These are phyloP conservation scores for Drosophila cognata DNA, from an alignment of 2,888 invertebrate genomes.

Conservation along the genomic window DNA sequence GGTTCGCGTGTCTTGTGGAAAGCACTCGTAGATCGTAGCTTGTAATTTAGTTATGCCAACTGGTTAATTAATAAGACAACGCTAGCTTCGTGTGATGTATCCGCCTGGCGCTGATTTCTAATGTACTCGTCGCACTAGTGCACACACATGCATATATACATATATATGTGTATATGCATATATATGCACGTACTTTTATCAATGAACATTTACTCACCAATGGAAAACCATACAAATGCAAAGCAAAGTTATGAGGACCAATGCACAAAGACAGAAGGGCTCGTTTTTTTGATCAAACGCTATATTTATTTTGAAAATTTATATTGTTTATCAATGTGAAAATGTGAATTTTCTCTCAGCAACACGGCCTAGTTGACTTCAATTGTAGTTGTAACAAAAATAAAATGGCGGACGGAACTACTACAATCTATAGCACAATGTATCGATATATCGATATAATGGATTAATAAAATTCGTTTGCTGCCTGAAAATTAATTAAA, in stretches of 20 bases:
- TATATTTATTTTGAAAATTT: constrained; percentile 71
- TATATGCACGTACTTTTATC: constrained; percentile 53
- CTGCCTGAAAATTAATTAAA: background rate
- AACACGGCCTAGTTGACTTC: constrained; percentile 59
- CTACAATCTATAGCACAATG: background rate
- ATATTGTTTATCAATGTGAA: constrained; percentile 60
- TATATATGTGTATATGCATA: constrained; percentile 36
- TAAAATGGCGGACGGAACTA: constrained; percentile 48
- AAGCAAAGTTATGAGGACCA: constrained; percentile 72
- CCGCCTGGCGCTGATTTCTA: constrained; percentile 45
- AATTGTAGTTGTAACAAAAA: constrained; percentile 55
- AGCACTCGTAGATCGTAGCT: constrained; percentile 23
- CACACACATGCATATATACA: constrained; percentile 36
- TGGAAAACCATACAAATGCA: constrained; percentile 75
- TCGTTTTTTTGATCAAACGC: constrained; percentile 56
- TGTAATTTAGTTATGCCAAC: constrained; percentile 3
- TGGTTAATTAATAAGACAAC: constrained; percentile 20
- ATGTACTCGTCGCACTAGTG: constrained; percentile 34
- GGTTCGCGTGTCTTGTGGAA: constrained; percentile 9
- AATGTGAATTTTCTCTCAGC: constrained; percentile 62
- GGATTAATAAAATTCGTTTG: background rate
- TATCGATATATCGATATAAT: constrained; percentile 31
- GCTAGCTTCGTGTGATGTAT: constrained; percentile 24
- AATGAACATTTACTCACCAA: constrained; percentile 82
- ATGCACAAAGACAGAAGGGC: constrained; percentile 75